Base-by-base conservation (phyloP, 2,888 invertebrate species). In the Limnephilus auricula region DNA sequence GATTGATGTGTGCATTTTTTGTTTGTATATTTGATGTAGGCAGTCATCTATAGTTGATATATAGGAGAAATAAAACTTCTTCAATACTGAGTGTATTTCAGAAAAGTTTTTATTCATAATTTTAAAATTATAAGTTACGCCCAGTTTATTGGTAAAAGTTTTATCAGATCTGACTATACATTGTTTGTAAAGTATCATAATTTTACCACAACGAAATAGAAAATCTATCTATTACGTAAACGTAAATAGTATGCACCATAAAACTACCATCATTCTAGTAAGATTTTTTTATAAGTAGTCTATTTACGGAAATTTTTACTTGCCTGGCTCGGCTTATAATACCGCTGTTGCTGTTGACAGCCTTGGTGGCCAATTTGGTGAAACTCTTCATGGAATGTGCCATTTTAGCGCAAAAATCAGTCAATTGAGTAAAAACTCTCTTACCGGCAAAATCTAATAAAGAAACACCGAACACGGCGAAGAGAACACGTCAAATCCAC, bases 301-400 rank as follows among this genome's bases (percentile, higher is more conserved):
- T 45, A 82, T 45, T 31, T 80, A 50, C 78, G 78, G 78, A 90
- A 25, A 84, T 40, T 32, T 87, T 25, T 34, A 90, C n/a, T 88
- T 89, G 89, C 92, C 92, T 92, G 89, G 92, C 92, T 18, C 92
- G 90, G 31, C 90, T 90, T 30, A 92, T 82, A 80, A 92, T 78
- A 86, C 45, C 92, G 82, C 89, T 92, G 85, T 40, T 65, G n/a
- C 30, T 79, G 37, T 90, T 89, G 32, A 87, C 37, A 18, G 92
- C 83, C 89, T 90, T 92, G 34, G 80, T 40, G 32, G 92, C 92
- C 79, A 92, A 82, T 65, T 89, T 92, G n/a, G 90, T 89, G 25
- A 92, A 78, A 37, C 80, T 86, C 80, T 92, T 90, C 37, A 92
- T 83, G 40, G 92, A 92, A 79, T 89, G 90, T 85, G 92, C 92